Base-by-base conservation (phyloP, 2,888 invertebrate species). In the Rhagium mordax region DNA sequence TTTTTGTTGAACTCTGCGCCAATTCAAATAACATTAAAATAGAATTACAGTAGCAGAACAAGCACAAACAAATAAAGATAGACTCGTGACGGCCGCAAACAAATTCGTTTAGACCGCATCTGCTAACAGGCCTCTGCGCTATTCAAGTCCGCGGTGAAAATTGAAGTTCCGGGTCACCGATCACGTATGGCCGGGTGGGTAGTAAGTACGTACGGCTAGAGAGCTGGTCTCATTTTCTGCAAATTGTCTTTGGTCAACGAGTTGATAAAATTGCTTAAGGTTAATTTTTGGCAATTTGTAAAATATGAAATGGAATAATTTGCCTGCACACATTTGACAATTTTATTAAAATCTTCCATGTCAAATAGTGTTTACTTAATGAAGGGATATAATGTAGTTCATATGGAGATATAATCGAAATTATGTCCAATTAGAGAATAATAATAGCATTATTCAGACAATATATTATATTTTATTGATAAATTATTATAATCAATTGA, bases 21-120 rank as follows among this genome's bases (percentile, higher is more conserved):
- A 6, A 24, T 16, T 29, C 21, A 51, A 64, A 64, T 48, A 64
- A 64, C 15, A 64, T 64, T 64, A 41, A 64, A 64, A 64, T 64
- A 27, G 64, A 24, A 49, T 51, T 27, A 29, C 16, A 15, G 64
- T 7, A 51, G 51, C 10, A 13, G 16, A 27, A n/a, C 51, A 64
- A 51, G n/a, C 49, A 51, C 64, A 64, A 64, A 64, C 64, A 64
- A 64, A 64, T 51, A 64, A 64, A 64, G 49, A 64, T 51, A 51
- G 64, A 64, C 29, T 64, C 27, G 64, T 49, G 18, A 24, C 64
- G 64, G 49, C 64, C 64, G 15, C 64, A 64, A 48, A 64, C 64
- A 64, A 64, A 51, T 64, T 64, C 51, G 64, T 64, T 64, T 24
- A 16, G 49, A 51, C 64, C 64, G 27, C 64, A 48, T 64, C 49